Percentiles rank a stretch among this genome's conserved stretches.
Evolutionary conservation across 2,888 invertebrate species (phyloP).

Genomic region (Polydrusus tereticollis): DNA sequence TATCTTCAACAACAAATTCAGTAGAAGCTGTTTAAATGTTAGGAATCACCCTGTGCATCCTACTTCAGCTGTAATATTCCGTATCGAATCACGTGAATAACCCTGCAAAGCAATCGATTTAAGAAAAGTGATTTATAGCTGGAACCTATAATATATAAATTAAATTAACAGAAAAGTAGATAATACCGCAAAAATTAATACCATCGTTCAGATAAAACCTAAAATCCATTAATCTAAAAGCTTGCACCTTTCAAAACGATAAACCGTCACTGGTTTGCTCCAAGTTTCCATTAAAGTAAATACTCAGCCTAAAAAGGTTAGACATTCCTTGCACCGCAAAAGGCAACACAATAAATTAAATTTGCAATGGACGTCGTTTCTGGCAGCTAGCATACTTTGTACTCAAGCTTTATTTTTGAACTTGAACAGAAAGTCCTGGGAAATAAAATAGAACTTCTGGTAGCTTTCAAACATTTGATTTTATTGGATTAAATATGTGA

Average conservation of each 20-base stretch:
- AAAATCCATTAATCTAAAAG: background rate
- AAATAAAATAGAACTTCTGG: background rate
- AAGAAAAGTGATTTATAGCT: no score
- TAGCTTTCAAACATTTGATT: background rate
- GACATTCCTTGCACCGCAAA: conserved; percentile 8
- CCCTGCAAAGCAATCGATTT: no score
- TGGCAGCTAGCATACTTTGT: conserved; percentile 2
- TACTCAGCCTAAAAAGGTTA: conserved; percentile 19
- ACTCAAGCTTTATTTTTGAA: background rate
- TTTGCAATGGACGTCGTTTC: conserved; percentile 11
- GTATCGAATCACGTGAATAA: no score
- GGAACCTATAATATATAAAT: no score
- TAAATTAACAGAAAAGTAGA: no score
- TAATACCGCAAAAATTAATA: no score
- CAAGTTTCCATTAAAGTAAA: conserved; percentile 23
- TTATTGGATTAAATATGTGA: background rate
- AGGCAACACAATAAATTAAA: conserved; percentile 17
- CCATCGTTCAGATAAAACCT: no score
- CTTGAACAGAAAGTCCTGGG: background rate
- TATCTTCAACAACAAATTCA: no score
- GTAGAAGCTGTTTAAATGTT: no score
- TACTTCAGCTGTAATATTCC: no score
- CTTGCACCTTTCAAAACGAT: background rate
- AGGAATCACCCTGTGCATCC: no score
- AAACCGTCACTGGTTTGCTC: background rate